Evolutionary conservation across 2,888 invertebrate genomes (phyloP), one percentile per base, ranked within the genome.

Genomic region (Archaeoteleia sp.): DNA sequence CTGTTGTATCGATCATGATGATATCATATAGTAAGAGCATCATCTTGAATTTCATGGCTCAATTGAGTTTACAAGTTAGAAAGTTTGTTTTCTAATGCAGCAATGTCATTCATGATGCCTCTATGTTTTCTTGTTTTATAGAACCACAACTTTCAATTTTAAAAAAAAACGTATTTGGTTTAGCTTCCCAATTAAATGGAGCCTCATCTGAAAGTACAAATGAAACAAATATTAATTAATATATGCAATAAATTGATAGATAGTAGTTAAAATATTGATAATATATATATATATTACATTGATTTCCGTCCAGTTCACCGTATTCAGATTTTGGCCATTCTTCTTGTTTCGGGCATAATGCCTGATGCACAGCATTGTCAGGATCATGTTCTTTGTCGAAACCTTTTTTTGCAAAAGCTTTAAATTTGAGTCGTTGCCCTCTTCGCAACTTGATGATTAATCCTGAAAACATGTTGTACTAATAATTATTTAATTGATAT

Each of bases 371-470:
- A 0, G 94, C 88, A 87, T 99, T 99, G 82, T 99, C 99, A 0
- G 99, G 99, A 87, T 99, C 99, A 87, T 99, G 99, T 84, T 99
- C 99, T 82, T 99, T 99, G 0, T 98, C 97, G 87, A 97, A 96
- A 23, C 90, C 90, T 87, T 99, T 99, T 79, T 98, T 97, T 0
- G 98, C 99, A 87, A 96, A 98, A 0, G 98, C 98, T 76, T 94
- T 89, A 58, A 98, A 87, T 84, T 97, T 97, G 30, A 99, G 85
- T 83, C 97, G 97, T 84, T 99, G 98, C 0, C 98, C 92, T 82
- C 91, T 91, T 37, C 92, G 87, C 32, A 93, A 83, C 78, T 93
- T 93, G 0, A 92, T 91, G 70, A 93, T 91, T 39, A 92, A 80
- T n/a, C n/a, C n/a, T n/a, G n/a, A n/a, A n/a, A n/a, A n/a, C n/a